These are phyloP conservation scores for Teleogryllus occipitalis DNA, from an alignment of 1,140 invertebrate genomes.

Conservation along the genomic window DNA sequence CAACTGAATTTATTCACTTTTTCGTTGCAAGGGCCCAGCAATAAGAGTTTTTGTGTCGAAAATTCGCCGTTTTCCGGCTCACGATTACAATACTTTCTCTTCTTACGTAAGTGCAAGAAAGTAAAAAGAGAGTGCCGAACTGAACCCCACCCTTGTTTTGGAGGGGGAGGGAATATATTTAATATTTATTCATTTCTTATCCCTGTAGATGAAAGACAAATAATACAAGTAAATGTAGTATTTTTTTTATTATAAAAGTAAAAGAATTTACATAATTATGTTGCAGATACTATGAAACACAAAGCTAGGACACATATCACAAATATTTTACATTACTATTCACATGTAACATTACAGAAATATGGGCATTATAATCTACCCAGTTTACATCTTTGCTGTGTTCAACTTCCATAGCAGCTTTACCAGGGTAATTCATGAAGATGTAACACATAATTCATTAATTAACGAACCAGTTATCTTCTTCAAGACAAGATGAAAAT, in stretches of 20 bases:
- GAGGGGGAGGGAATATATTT: too few relatives aligned
- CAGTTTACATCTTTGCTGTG: neutral
- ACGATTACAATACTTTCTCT: too few relatives aligned
- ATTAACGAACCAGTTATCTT: neutral
- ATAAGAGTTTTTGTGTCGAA: too few relatives aligned
- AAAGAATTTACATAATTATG: neutral
- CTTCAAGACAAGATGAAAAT: neutral
- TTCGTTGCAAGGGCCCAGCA: too few relatives aligned
- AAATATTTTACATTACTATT: slow-evolving; percentile 1
- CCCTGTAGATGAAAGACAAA: too few relatives aligned
- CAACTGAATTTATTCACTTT: too few relatives aligned
- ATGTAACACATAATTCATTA: neutral
- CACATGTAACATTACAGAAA: neutral
- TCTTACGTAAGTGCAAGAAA: too few relatives aligned
- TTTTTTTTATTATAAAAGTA: neutral
- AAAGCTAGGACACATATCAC: neutral
- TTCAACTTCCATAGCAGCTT: neutral
- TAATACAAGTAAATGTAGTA: neutral
- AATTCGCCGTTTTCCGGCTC: too few relatives aligned
- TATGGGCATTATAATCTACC: neutral
- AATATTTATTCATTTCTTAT: too few relatives aligned
- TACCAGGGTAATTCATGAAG: neutral
- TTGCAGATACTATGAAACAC: slow-evolving; percentile 4
- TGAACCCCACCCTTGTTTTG: too few relatives aligned
- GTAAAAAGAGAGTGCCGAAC: too few relatives aligned